These are phyloP conservation scores for Apodemus sylvaticus DNA, from an alignment of 2,113 vertebrate genomes.

Conservation along the genomic window DNA sequence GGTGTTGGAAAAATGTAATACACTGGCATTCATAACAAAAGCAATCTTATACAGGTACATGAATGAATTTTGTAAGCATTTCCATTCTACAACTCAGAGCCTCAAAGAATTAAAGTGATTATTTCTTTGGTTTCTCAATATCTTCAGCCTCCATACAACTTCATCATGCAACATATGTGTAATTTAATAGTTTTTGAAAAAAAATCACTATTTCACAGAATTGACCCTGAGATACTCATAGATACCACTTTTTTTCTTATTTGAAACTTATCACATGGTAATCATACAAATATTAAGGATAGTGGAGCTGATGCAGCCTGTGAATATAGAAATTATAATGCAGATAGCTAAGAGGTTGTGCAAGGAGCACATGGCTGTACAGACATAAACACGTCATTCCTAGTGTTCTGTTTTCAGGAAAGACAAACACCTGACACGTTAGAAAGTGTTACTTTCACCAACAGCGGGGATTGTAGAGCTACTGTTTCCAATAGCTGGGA, in stretches of 20 bases:
- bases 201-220: not conserved
- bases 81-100: not conserved
- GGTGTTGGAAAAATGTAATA: not conserved
- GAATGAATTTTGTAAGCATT: not conserved
- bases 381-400: not conserved
- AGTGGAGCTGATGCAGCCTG: not conserved
- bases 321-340: not conserved
- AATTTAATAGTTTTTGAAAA: not conserved
- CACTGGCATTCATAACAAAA: not conserved
- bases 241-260: not conserved
- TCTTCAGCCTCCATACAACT: not conserved
- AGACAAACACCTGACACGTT: not conserved
- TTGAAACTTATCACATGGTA: not conserved
- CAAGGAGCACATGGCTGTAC: not conserved
- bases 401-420: not conserved
- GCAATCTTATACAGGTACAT: too few species aligned
- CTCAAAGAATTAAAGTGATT: not conserved
- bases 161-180: not conserved
- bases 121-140: not conserved
- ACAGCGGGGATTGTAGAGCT: not conserved
- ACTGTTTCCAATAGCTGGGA: not conserved
- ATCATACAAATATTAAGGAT: not conserved
- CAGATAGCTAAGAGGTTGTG: not conserved
- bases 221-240: not conserved
- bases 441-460: not conserved